A percentile compares a stretch with the other conserved stretches of the same genome.
These are phyloP conservation scores for Adelognathus sp. DNA, from an alignment of 2,888 invertebrate genomes.

Conservation along the genomic window DNA sequence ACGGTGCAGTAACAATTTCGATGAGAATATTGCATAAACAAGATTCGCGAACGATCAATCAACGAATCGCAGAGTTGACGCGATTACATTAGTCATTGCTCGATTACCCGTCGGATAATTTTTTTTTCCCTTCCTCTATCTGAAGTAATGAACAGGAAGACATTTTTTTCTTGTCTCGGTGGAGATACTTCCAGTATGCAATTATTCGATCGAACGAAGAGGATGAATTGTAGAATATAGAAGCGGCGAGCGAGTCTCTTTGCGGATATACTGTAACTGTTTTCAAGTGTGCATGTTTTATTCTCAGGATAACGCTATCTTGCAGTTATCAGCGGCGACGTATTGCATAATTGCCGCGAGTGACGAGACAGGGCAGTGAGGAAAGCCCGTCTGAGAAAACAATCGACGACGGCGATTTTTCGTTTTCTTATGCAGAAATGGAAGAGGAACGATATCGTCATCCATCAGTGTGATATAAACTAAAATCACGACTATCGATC, in stretches of 20 bases:
- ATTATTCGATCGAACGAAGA: neutral
- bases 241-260: neutral
- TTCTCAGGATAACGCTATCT: neutral
- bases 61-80: neutral
- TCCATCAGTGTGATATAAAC: too few relatives aligned
- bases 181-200: neutral
- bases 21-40: conserved; percentile 2
- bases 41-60: neutral
- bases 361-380: too few relatives aligned
- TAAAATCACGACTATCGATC: neutral
- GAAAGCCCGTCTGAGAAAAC: neutral
- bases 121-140: neutral
- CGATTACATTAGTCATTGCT: neutral
- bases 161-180: neutral
- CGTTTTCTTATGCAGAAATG: neutral
- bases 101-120: neutral
- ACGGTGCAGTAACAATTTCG: neutral
- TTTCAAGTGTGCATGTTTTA: neutral
- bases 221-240: neutral
- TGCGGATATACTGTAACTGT: too few relatives aligned
- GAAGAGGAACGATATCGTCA: neutral
- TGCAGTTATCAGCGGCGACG: neutral
- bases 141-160: too few relatives aligned
- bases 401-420: neutral
- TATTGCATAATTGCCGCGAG: neutral